Evolutionary conservation across 1,140 invertebrate genomes (phyloP).

Genomic region (Theocolax elegans): DNA sequence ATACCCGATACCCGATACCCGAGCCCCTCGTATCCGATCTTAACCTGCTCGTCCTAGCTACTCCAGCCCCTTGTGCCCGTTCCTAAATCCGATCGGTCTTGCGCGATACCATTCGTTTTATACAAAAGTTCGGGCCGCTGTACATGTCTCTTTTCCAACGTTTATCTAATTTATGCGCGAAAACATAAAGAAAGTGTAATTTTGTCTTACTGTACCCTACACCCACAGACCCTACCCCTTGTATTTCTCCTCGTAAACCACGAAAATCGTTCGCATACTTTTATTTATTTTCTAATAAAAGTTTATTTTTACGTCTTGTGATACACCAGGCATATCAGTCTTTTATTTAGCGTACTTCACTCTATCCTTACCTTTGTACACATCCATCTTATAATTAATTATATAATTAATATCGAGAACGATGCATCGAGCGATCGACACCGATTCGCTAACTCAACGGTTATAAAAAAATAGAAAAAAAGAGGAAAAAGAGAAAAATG

Average conservation of each 20-base stretch:
- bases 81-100: background rate
- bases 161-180: slow-evolving; percentile 1
- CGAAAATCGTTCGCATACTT: slow-evolving; percentile 46
- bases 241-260: background rate
- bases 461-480: no score
- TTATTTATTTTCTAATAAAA: slow-evolving; percentile 67
- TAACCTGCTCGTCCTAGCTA: no score
- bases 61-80: background rate
- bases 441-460: no score
- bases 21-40: no score
- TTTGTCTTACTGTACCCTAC: background rate
- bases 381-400: slow-evolving; percentile 45
- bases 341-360: slow-evolving; percentile 7
- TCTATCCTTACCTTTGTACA: slow-evolving; percentile 38
- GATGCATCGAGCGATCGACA: no score
- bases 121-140: slow-evolving; percentile 36
- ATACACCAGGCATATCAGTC: slow-evolving; percentile 48
- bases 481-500: no score
- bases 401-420: no score
- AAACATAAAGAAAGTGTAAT: background rate
- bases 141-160: slow-evolving; percentile 44
- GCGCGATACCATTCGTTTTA: no score
- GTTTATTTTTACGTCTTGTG: slow-evolving; percentile 61
- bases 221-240: slow-evolving; percentile 10
- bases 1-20: no score